Conservation (phyloP, 2,888 invertebrate species). For the Megaustenia siamemsis region DNA sequence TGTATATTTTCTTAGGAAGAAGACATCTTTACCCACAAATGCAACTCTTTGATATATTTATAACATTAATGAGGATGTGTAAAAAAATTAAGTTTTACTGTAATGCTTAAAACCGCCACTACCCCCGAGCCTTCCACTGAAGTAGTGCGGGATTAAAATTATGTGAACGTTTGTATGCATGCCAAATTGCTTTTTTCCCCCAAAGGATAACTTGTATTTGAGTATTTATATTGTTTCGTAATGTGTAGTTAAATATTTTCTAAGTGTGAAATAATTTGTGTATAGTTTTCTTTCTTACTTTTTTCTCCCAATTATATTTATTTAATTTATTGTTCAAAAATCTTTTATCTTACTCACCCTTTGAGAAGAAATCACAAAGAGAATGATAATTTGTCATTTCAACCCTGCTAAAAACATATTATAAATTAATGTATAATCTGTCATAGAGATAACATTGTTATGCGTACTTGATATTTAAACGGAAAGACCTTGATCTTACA, state of each 20-base stretch:
- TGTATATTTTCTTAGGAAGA: not conserved
- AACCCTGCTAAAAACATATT: no score
- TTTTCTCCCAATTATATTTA: not conserved
- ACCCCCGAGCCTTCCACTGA: not conserved
- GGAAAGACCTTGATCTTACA: no score
- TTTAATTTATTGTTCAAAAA: not conserved
- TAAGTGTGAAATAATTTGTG: not conserved
- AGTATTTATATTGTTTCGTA: not conserved
- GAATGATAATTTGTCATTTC: not conserved
- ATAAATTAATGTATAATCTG: not conserved
- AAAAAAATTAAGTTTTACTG: not conserved
- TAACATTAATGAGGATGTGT: not conserved
- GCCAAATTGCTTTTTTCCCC: conserved; percentile 26
- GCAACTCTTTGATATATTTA: not conserved
- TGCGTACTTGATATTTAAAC: no score
- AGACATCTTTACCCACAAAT: not conserved
- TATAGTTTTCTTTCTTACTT: not conserved
- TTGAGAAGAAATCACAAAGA: not conserved
- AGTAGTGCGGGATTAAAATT: conserved; percentile 21
- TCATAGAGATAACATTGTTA: not conserved
- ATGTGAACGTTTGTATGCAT: conserved; percentile 21
- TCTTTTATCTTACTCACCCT: not conserved
- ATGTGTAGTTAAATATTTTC: not conserved
- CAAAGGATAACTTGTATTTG: not conserved
- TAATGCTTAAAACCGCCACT: not conserved